Evolutionary conservation across 2,888 invertebrate genomes (phyloP), one percentile per base, ranked within the genome.

Genomic region (Synanthedon andrenaeformis): DNA sequence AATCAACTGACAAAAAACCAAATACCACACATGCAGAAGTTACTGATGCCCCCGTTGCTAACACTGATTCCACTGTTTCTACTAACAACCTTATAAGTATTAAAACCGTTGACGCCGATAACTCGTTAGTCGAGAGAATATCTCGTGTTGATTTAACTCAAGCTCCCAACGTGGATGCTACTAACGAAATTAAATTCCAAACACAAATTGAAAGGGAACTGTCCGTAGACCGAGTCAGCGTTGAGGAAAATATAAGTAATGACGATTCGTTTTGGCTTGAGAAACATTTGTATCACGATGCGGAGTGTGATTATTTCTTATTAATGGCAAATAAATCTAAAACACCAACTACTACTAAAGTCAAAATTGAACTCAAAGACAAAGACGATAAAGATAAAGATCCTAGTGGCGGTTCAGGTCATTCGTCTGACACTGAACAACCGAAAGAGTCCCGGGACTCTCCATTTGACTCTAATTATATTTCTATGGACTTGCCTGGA

Each of bases 401-500:
- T 70, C 90, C 90, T 23, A 90, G 89, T 61, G 89, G 89, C 65
- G 83, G 89, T 67, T 90, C 90, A 55, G 90, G 90, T 66, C 91
- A 88, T 57, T 77, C 88, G 53, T 86, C 87, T 48, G 86, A 85
- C 62, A 65, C 67, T 23, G 84, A 82, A 45, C 79, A 76, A 57
- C 67, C 72, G 10, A 79, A 67, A 62, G 75, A 76, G 49, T 60
- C 72, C 28, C 65, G 64, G 54, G 72, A 74, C 51, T 79, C 78
- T 13, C 78, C 81, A 42, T 79, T 70, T 55, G 81, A 86, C 65
- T 91, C 92, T 12, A 90, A 91, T 68, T 91, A 90, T 66, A 89
- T 92, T 65, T 90, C 92, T 52, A 91, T 93, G 69, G 92, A 93
- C 78, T 82, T 94, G 60, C 94, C 94, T 5, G 93, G 93, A 58